Evolutionary conservation across 2,113 vertebrate genomes (phyloP).

Genomic region (Nettapus auritus): DNA sequence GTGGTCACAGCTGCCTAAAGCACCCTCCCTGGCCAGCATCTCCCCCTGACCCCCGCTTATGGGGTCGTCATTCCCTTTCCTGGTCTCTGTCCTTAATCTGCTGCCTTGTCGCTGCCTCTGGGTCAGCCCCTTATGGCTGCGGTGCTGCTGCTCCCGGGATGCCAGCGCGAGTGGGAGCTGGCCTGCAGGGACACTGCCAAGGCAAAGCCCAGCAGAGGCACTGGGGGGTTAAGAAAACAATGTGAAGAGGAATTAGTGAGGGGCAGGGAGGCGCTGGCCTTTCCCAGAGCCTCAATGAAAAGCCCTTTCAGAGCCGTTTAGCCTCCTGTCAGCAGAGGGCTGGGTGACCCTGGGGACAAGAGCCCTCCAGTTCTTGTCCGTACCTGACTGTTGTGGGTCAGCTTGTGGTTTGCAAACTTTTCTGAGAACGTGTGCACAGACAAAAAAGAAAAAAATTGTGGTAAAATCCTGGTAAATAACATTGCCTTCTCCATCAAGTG

Average conservation of each 20-base stretch:
- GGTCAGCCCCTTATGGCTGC: not conserved
- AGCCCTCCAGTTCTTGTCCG: not conserved
- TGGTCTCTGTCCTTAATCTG: not conserved
- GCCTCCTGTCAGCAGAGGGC: not conserved
- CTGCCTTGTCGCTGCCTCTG: not conserved
- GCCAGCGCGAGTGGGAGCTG: not conserved
- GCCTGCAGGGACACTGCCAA: not conserved
- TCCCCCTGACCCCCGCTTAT: not conserved
- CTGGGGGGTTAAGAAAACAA: slow-evolving; percentile 56
- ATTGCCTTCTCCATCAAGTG: not conserved
- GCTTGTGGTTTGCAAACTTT: not conserved
- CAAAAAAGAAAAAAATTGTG: not conserved
- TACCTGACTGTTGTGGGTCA: not conserved
- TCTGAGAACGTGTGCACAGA: not conserved
- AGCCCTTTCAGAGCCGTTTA: slow-evolving; percentile 51
- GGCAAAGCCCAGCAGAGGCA: not conserved
- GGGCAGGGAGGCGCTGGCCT: slow-evolving; percentile 32
- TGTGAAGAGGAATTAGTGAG: slow-evolving; percentile 35
- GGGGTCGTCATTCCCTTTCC: not conserved
- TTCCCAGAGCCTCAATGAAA: slow-evolving; percentile 54
- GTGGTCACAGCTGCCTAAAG: not conserved
- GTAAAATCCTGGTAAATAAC: not conserved
- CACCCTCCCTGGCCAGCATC: not conserved
- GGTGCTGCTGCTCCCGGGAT: not conserved
- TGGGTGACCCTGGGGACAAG: not conserved